These are phyloP conservation scores for Felis catus DNA, from an alignment of 2,113 vertebrate species.

Conservation along the genomic window DNA sequence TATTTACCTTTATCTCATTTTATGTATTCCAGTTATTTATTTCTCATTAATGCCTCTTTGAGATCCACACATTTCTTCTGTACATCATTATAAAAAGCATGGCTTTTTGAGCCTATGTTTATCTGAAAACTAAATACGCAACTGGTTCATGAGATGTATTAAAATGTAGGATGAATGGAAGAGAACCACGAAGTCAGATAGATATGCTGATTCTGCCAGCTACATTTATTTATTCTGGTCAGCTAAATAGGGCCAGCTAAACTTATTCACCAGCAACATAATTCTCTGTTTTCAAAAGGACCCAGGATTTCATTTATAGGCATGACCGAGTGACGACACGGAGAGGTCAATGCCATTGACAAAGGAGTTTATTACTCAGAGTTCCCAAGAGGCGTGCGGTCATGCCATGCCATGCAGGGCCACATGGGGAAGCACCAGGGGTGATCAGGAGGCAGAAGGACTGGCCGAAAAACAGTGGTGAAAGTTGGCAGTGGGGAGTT, in stretches of 20 bases:
- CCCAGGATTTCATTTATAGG: neutral
- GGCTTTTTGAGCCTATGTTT: neutral
- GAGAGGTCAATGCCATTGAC: neutral
- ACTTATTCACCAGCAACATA: neutral
- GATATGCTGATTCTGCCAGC: neutral
- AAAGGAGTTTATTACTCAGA: neutral
- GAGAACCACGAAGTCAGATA: neutral
- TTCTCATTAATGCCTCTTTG: neutral
- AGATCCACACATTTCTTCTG: neutral
- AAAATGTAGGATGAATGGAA: neutral
- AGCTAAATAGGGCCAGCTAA: neutral
- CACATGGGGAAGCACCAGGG: rapidly evolving
- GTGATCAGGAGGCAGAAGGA: neutral
- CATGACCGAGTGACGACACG: neutral
- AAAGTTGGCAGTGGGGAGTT: rapidly evolving
- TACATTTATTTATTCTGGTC: neutral
- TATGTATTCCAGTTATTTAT: neutral
- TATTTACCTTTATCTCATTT: neutral
- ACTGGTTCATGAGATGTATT: neutral
- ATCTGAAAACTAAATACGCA: neutral
- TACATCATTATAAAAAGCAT: neutral
- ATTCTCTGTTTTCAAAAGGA: neutral
- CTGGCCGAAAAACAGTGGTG: too few species aligned
- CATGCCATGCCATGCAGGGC: neutral
- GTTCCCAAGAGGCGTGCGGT: too few species aligned